Base-by-base conservation (phyloP, 2,888 invertebrate genomes). In the Thereva nobilitata region DNA sequence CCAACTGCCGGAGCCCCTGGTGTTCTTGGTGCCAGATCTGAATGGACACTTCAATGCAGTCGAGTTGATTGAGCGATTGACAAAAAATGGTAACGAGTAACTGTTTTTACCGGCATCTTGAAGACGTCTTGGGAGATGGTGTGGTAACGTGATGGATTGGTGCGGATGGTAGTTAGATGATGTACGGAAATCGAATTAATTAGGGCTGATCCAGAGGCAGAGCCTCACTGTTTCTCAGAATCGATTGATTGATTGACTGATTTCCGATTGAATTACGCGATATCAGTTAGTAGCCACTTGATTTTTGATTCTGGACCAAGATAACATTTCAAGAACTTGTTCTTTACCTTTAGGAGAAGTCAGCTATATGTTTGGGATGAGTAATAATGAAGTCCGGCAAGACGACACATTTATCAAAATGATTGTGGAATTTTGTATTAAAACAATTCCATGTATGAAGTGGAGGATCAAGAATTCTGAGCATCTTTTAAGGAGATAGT, bases 31-130 rank as follows among this genome's bases (percentile, higher is more conserved):
- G 61, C 61, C 61, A 50, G n/a, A 64, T 64, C 64, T 64, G 64
- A 64, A 64, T 64, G 64, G 64, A 64, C 64, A 64, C 64, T 64
- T 64, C 64, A 64, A 64, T 64, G 64, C 64, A 64, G 52, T 64
- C 44, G 44, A 64, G 64, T 64, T 64, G 64, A 64, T 64, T 64
- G 64, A 64, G 64, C 64, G 64, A 53, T 64, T 64, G 64, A 64
- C 64, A 64, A 64, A 64, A 64, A 64, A 64, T 64, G 64, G 64
- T 64, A 64, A 64, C 64, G 53, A 64, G 53, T 64, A 64, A 64
- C 64, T 53, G 64, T 64, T 52, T 63, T 64, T 64, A 42, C 42
- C 35, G 9, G 35, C 53, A 53, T 64, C 53, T 64, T 53, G 37
- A 64, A 52, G 64, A 53, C 45, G n/a, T 64, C 44, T 53, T 52